Percentiles rank a stretch among this genome's conserved stretches.
Conservation (phyloP, 2,888 invertebrate genomes). For the Belgica antarctica region DNA sequence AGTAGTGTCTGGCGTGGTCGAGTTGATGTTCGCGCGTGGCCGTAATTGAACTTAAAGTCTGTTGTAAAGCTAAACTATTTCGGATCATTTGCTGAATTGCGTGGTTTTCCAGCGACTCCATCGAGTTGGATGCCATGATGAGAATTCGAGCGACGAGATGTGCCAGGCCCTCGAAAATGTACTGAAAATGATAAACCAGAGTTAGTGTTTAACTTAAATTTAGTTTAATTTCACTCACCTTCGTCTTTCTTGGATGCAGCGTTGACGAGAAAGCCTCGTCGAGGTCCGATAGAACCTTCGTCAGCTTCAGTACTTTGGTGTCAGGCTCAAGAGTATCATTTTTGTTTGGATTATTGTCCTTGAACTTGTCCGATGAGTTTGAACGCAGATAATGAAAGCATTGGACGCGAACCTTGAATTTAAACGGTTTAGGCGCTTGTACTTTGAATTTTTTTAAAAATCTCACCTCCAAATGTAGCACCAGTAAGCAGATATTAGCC, state of each 20-base stretch:
- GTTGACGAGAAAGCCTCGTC: conserved; percentile 75
- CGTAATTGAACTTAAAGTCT: conserved; percentile 80
- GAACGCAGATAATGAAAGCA: conserved; percentile 88
- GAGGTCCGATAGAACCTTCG: conserved; percentile 72
- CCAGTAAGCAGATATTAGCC: conserved; percentile 84
- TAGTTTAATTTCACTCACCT: conserved; percentile 57
- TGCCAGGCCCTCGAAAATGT: conserved; percentile 87
- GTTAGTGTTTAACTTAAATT: conserved; percentile 1
- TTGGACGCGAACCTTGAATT: conserved; percentile 75
- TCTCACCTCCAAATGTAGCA: conserved; percentile 86
- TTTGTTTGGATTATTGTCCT: conserved; percentile 54
- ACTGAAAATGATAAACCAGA: no score
- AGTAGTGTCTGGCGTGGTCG: conserved; percentile 85
- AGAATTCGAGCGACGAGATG: conserved; percentile 73
- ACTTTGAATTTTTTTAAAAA: neutral
- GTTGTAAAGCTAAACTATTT: conserved; percentile 80
- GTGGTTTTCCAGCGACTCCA: conserved; percentile 75
- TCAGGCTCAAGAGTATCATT: conserved; percentile 75
- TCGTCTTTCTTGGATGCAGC: conserved; percentile 73
- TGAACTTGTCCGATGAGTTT: conserved; percentile 53
- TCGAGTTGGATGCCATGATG: conserved; percentile 75
- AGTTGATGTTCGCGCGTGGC: conserved; percentile 77
- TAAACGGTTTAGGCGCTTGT: no score
- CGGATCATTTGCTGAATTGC: conserved; percentile 82
- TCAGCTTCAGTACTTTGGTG: conserved; percentile 72